These are phyloP conservation scores for Graphium colonna DNA, from an alignment of 2,888 invertebrate species.

Conservation along the genomic window DNA sequence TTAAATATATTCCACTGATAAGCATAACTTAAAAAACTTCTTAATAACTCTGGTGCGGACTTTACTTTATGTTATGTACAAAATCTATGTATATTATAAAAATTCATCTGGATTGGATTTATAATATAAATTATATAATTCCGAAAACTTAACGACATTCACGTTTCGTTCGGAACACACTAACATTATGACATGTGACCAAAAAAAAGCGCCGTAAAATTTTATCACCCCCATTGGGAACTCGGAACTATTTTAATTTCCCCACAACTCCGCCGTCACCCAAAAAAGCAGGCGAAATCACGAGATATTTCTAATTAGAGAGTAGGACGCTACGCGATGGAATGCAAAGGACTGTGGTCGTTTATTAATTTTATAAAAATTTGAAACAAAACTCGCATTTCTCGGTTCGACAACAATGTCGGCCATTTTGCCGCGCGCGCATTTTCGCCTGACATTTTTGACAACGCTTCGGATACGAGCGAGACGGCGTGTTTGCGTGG, in stretches of 20 bases:
- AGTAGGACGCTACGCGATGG: conserved; percentile 45
- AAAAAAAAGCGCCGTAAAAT: conserved; percentile 15
- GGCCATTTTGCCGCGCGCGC: conserved; percentile 56
- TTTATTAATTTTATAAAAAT: conserved; percentile 72
- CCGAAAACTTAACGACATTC: not conserved
- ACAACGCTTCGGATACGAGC: conserved; percentile 33
- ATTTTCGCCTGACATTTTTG: conserved; percentile 58
- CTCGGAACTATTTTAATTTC: conserved; percentile 24
- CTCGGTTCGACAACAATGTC: conserved; percentile 67
- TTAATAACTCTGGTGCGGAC: too few relatives aligned
- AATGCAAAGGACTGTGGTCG: conserved; percentile 48
- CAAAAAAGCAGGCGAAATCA: conserved; percentile 53
- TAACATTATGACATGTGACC: conserved; percentile 6
- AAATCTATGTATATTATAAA: too few relatives aligned
- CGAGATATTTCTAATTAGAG: conserved; percentile 75
- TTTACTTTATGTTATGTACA: too few relatives aligned
- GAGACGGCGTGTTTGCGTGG: conserved; percentile 26
- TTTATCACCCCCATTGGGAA: conserved; percentile 20
- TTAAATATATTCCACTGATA: too few relatives aligned
- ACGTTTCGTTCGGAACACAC: not conserved
- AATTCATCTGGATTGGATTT: too few relatives aligned
- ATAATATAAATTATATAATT: too few relatives aligned
- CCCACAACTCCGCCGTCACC: conserved; percentile 21
- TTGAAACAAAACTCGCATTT: conserved; percentile 74
- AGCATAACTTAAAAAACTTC: too few relatives aligned